A percentile compares a stretch with the other conserved stretches of the same genome.
phyloP scores from a whole-genome alignment of 2,888 invertebrate species.

The Rugalucina vietnamica region DNA sequence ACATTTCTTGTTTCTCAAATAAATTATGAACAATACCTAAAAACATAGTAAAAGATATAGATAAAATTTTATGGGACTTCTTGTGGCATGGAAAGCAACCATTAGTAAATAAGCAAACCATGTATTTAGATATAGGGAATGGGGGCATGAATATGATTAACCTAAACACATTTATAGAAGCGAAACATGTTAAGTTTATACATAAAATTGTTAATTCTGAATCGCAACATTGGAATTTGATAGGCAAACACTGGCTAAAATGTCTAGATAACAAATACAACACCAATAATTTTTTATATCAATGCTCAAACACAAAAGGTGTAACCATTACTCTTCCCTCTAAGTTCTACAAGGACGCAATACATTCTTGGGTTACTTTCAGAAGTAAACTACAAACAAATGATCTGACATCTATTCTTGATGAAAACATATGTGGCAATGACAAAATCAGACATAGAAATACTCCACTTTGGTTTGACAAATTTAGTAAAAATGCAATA shows the following conservation, averaged over 20 bases:
- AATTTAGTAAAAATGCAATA: background rate
- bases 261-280: background rate
- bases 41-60: background rate
- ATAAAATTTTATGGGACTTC: background rate
- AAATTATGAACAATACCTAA: background rate
- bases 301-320: background rate
- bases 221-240: background rate
- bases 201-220: background rate
- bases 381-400: background rate
- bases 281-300: background rate
- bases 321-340: background rate
- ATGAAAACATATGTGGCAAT: background rate
- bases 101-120: background rate
- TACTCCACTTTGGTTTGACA: background rate
- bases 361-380: background rate
- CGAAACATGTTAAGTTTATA: background rate
- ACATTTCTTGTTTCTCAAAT: background rate
- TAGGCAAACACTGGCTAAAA: background rate
- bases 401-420: background rate
- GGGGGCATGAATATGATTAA: slow-evolving; percentile 1
- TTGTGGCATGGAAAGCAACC: background rate
- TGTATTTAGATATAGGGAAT: background rate
- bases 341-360: background rate
- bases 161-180: background rate
- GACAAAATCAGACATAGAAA: background rate